A percentile compares a stretch with the other conserved stretches of the same genome.
These are phyloP conservation scores for Platygyra sinensis DNA, from an alignment of 64 coral and sea anemone genomes.

Conservation along the genomic window DNA sequence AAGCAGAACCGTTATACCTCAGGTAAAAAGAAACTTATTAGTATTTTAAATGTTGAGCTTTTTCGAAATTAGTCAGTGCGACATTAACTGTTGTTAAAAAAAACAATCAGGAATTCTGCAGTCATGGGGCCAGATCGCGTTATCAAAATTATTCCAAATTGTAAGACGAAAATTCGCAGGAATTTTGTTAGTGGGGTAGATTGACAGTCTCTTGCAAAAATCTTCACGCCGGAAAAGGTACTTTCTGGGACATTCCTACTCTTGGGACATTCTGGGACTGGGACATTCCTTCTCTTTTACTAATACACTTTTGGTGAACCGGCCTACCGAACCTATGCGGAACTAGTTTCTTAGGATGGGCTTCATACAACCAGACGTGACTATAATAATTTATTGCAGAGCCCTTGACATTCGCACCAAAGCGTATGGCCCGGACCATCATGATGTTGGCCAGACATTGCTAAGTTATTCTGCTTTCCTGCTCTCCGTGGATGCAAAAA, in stretches of 20 bases:
- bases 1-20: constrained; percentile 68
- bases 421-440: constrained; percentile 75
- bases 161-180: not conserved
- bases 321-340: too few species aligned
- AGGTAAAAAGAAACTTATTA: constrained; percentile 48
- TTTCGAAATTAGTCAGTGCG: not conserved
- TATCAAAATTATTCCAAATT: not conserved
- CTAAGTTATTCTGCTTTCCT: constrained; percentile 75
- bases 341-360: too few species aligned
- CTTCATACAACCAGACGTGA: not conserved
- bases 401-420: constrained; percentile 78
- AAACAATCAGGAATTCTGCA: too few species aligned
- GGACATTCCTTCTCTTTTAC: too few species aligned
- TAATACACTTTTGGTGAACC: too few species aligned
- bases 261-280: too few species aligned
- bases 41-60: not conserved
- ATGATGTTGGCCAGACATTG: constrained; percentile 79
- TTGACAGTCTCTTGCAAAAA: too few species aligned
- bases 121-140: too few species aligned
- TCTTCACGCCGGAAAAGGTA: too few species aligned
- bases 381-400: constrained; percentile 15
- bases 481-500: constrained; percentile 10
- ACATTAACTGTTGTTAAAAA: too few species aligned
- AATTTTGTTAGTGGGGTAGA: too few species aligned
- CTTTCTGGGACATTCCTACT: too few species aligned